Evolutionary conservation across 1,140 invertebrate genomes (phyloP).

Genomic region (Trachelipus rathkii): DNA sequence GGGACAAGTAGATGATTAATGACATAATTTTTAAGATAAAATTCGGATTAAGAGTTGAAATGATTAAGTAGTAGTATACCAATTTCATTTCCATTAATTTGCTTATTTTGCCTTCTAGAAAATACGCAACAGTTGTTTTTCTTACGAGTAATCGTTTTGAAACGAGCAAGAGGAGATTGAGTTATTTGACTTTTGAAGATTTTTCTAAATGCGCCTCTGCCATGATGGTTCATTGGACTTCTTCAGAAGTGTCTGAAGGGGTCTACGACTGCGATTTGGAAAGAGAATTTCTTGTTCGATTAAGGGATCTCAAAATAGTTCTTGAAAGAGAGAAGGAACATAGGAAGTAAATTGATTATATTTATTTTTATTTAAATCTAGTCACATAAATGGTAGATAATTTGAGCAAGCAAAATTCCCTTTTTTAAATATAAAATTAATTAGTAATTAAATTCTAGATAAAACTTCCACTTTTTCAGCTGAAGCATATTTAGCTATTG

Average conservation of each 20-base stretch:
- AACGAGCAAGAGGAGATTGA: constrained; percentile 80
- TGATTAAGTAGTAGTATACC: not conserved
- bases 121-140: constrained; percentile 56
- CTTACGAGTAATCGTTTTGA: constrained; percentile 88
- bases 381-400: too few species aligned
- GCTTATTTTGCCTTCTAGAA: constrained; percentile 80
- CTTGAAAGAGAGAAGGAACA: constrained; percentile 88
- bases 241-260: not conserved
- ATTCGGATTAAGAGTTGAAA: not conserved
- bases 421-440: too few species aligned
- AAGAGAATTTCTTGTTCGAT: constrained; percentile 80
- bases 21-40: not conserved
- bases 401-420: too few species aligned
- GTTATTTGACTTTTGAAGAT: constrained; percentile 80
- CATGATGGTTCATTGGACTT: constrained; percentile 85
- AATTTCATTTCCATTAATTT: constrained; percentile 61
- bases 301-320: constrained; percentile 76
- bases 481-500: too few species aligned
- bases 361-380: too few species aligned
- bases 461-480: too few species aligned
- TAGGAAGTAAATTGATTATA: constrained; percentile 61
- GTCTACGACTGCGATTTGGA: constrained; percentile 70
- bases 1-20: too few species aligned
- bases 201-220: constrained; percentile 80
- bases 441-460: too few species aligned